Conservation (phyloP, 1,140 invertebrate genomes). For the Papilio helenus region DNA sequence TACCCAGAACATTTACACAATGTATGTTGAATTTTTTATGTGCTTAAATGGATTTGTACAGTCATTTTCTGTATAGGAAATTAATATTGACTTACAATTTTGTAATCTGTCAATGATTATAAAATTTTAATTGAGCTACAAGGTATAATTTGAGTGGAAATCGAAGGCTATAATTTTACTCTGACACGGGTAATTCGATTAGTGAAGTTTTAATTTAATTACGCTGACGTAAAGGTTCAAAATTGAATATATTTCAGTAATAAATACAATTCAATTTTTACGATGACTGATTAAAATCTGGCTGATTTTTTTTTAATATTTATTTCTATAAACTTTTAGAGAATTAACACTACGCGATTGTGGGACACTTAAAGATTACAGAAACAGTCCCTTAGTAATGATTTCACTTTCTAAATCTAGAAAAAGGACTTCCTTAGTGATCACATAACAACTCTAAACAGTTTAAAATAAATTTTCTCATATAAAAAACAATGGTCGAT, state of each 20-base stretch:
- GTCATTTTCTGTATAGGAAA: neutral
- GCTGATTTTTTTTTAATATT: too few species aligned
- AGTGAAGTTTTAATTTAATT: slow-evolving; percentile 2
- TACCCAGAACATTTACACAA: slow-evolving; percentile 32
- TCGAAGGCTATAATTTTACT: neutral
- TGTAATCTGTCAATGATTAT: neutral
- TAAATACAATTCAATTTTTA: too few species aligned
- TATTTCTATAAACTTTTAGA: too few species aligned
- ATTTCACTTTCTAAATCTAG: too few species aligned
- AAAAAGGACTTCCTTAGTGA: too few species aligned
- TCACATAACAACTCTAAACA: too few species aligned
- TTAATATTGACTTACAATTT: neutral
- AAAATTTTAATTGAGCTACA: neutral
- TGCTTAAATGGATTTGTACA: neutral
- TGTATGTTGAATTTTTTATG: slow-evolving; percentile 31
- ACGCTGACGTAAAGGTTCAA: neutral
- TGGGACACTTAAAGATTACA: too few species aligned
- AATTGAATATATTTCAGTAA: neutral
- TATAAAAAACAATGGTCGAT: neutral
- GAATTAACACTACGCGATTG: too few species aligned
- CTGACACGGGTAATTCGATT: neutral
- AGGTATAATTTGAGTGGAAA: neutral
- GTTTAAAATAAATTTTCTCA: too few species aligned
- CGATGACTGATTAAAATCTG: too few species aligned
- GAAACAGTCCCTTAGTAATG: too few species aligned